These are phyloP conservation scores for Gadopsis bispinosus DNA, from an alignment of 2,797 vertebrate genomes.

Conservation along the genomic window DNA sequence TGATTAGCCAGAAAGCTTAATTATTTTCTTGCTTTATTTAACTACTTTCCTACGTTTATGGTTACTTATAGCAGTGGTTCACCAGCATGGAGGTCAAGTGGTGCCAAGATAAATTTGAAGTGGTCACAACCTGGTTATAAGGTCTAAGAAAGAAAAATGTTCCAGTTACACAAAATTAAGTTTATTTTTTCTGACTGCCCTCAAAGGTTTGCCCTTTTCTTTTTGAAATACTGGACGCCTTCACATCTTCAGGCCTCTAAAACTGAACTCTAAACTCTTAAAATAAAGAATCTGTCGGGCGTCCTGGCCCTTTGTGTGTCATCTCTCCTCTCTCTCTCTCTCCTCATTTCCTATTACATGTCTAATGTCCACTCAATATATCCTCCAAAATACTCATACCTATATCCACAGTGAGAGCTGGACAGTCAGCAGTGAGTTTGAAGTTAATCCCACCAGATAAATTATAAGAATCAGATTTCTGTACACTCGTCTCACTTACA, in stretches of 20 bases:
- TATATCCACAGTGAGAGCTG: neutral
- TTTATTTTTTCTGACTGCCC: neutral
- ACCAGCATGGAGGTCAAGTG: neutral
- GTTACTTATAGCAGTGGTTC: too few species aligned
- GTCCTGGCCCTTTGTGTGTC: neutral
- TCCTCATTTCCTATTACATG: neutral
- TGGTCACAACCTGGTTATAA: neutral
- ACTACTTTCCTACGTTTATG: neutral
- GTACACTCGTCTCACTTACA: neutral
- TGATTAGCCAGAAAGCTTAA: neutral
- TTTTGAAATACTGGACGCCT: neutral
- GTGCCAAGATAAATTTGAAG: neutral
- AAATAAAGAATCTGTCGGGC: too few species aligned
- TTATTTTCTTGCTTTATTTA: neutral
- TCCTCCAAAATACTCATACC: neutral
- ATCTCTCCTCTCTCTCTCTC: neutral
- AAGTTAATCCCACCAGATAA: conserved; percentile 1
- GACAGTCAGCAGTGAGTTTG: neutral
- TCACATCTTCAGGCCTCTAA: too few species aligned
- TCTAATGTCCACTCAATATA: neutral
- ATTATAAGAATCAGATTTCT: neutral
- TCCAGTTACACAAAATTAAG: neutral
- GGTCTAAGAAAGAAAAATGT: neutral
- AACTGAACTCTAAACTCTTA: too few species aligned
- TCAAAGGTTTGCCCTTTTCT: too few species aligned